A percentile compares a stretch with the other conserved stretches of the same genome.
Conservation (phyloP, 2,888 invertebrate species). For the Trisateles emortualis region DNA sequence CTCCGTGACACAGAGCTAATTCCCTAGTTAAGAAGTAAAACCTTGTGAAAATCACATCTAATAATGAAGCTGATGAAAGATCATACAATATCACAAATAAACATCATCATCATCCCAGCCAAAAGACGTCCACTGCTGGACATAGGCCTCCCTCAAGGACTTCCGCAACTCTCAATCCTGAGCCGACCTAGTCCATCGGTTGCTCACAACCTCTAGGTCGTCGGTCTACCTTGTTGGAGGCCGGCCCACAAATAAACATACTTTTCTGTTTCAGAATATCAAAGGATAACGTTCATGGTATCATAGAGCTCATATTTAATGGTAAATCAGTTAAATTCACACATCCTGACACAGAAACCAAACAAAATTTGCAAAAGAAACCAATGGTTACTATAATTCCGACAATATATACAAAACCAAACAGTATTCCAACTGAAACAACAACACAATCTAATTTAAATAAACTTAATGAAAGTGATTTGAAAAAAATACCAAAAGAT, state of each 20-base stretch:
- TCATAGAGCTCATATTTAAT: conserved; percentile 69
- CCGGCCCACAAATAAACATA: not conserved
- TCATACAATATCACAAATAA: too few relatives aligned
- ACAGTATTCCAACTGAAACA: not conserved
- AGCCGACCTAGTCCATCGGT: too few relatives aligned
- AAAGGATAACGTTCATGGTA: conserved; percentile 62
- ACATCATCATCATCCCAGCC: too few relatives aligned
- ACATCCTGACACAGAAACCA: conserved; percentile 11
- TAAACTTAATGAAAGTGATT: conserved; percentile 11
- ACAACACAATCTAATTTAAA: not conserved
- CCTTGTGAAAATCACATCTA: too few relatives aligned
- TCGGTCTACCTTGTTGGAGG: too few relatives aligned
- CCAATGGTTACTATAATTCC: not conserved
- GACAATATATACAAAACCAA: conserved; percentile 3
- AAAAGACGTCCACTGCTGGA: too few relatives aligned
- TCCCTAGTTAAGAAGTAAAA: too few relatives aligned
- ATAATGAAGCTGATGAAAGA: too few relatives aligned
- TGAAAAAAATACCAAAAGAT: conserved; percentile 34
- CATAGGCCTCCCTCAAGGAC: too few relatives aligned
- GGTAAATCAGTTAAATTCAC: conserved; percentile 64
- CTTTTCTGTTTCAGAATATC: conserved; percentile 50
- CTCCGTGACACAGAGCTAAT: too few relatives aligned
- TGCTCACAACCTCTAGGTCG: too few relatives aligned
- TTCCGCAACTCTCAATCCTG: too few relatives aligned
- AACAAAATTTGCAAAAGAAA: conserved; percentile 7